A percentile compares a stretch with the other conserved stretches of the same genome.
These are phyloP conservation scores for Lithophane semibrunnea DNA, from an alignment of 2,888 invertebrate genomes.

Conservation along the genomic window DNA sequence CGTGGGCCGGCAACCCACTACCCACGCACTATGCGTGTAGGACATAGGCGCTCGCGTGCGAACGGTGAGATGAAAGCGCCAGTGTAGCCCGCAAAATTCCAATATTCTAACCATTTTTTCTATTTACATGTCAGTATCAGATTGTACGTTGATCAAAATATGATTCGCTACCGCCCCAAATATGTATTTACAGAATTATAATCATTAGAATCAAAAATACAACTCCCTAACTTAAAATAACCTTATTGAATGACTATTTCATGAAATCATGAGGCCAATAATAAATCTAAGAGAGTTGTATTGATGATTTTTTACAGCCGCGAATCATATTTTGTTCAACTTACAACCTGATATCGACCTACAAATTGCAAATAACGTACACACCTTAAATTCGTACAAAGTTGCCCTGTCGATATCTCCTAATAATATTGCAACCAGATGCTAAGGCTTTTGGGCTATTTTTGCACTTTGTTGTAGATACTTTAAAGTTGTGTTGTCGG, in stretches of 20 bases:
- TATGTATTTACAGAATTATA: not conserved
- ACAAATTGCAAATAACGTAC: too few relatives aligned
- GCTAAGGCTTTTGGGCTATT: not conserved
- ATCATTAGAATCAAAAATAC: not conserved
- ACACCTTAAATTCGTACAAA: too few relatives aligned
- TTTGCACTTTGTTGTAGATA: not conserved
- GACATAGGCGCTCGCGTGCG: slow-evolving; percentile 26
- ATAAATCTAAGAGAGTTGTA: too few relatives aligned
- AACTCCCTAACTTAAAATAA: not conserved
- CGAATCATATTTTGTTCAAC: not conserved
- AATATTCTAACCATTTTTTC: not conserved
- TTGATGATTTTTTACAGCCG: too few relatives aligned
- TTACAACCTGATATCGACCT: too few relatives aligned
- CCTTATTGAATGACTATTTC: not conserved
- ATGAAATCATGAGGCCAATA: not conserved
- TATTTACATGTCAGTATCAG: not conserved
- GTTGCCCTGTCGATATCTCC: too few relatives aligned
- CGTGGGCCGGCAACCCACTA: slow-evolving; percentile 25
- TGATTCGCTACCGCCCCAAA: not conserved
- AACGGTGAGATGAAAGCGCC: not conserved
- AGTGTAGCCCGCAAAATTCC: not conserved
- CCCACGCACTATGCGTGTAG: slow-evolving; percentile 36
- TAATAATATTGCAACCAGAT: not conserved
- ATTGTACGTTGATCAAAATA: not conserved
- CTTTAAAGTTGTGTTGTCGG: not conserved